Evolutionary conservation across 2,888 invertebrate genomes (phyloP), one percentile per base, ranked within the genome.

Genomic region (Pemphredon lugubris): DNA sequence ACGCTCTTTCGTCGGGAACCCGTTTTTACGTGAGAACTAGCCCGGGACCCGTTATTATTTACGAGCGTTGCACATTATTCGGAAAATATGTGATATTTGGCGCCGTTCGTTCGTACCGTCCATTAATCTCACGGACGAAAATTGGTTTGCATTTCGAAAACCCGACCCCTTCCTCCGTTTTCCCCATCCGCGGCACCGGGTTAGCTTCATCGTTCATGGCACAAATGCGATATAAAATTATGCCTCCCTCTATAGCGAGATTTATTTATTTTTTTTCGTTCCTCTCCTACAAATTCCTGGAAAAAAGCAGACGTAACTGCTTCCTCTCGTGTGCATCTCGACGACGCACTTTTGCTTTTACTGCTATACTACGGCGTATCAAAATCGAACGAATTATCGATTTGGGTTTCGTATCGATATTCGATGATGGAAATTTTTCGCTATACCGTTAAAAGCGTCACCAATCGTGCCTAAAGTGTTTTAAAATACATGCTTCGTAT

Each of bases 131-230:
- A 67, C 53, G 73, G 54, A 78, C 74, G 82, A 84, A 86, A 86
- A 85, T 85, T 84, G 83, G 83, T 84, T 86, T 81, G 81, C 83
- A 78, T 85, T 85, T 83, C 77, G 78, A 83, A 86, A 86, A 81
- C 79, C 69, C 58, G 26, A 47, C 64, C 50, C 59, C 5, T 45
- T 44, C 40, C n/a, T 26, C 23, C 20, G 32, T 34, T 32, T 39
- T 39, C 40, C 51, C 20, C 42, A 34, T 40, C 45, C 32, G 32
- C 63, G 32, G n/a, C 60, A 32, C 21, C 39, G 44, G 48, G 60
- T 60, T 34, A 44, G 60, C 37, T 58, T 51, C 48, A 40, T 65
- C 57, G 60, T 65, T 42, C 37, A 37, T 16, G 30, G 37, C 5
- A n/a, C 30, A 58, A 63, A 48, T 21, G 18, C 11, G 20, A 57